These are phyloP conservation scores for Drosophila pachea DNA, from an alignment of 1,140 invertebrate species.

Conservation along the genomic window DNA sequence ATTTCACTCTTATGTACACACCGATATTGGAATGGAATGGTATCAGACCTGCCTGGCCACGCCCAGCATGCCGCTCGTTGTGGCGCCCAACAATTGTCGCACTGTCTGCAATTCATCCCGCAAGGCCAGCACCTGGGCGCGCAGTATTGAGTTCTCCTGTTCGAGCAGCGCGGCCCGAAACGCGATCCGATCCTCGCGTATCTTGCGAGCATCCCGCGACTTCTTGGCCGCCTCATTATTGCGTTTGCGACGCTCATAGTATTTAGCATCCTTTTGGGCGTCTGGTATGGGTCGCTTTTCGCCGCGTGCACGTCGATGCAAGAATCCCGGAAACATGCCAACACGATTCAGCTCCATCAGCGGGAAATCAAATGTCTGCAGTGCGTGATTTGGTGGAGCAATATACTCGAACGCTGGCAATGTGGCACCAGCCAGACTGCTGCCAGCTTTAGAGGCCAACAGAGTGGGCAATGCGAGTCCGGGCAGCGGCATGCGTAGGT, in stretches of 20 bases:
- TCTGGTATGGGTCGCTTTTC: slow-evolving; percentile 93
- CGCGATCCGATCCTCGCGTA: slow-evolving; percentile 90
- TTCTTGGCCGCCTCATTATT: slow-evolving; percentile 96
- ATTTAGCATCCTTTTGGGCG: slow-evolving; percentile 92
- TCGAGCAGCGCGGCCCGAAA: slow-evolving; percentile 88
- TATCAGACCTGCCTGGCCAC: slow-evolving; percentile 55
- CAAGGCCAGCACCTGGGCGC: slow-evolving; percentile 88
- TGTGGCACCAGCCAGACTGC: slow-evolving; percentile 19
- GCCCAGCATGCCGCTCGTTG: slow-evolving; percentile 54
- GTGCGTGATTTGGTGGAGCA: slow-evolving; percentile 53
- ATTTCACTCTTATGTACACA: slow-evolving; percentile 29
- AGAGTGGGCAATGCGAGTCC: slow-evolving; percentile 45
- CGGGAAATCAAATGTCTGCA: slow-evolving; percentile 61
- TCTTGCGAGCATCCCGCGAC: slow-evolving; percentile 90
- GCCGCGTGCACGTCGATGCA: slow-evolving; percentile 83
- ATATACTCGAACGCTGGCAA: slow-evolving; percentile 74
- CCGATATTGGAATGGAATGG: neutral
- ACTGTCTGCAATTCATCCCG: slow-evolving; percentile 89
- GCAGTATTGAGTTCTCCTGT: slow-evolving; percentile 90
- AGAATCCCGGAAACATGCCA: slow-evolving; percentile 69
- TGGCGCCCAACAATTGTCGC: slow-evolving; percentile 80
- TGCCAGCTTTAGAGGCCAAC: slow-evolving; percentile 31
- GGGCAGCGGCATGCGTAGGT: slow-evolving; percentile 49
- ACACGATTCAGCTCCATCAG: slow-evolving; percentile 72
- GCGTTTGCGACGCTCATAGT: slow-evolving; percentile 90